Conservation (phyloP, 2,797 vertebrate genomes). For the Pseudochaenichthys georgianus region DNA sequence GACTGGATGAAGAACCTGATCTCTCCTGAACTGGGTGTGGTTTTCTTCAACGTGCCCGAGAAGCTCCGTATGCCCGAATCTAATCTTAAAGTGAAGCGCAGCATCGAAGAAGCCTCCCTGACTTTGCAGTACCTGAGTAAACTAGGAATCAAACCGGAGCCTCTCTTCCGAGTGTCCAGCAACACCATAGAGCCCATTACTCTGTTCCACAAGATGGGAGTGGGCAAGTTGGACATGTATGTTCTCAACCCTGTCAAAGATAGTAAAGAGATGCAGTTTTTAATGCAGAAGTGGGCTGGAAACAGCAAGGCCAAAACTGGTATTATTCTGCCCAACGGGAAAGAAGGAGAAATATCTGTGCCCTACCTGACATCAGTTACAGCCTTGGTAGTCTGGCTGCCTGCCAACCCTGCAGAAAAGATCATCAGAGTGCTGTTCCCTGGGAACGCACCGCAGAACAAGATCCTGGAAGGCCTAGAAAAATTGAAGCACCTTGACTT, state of each 20-base stretch:
- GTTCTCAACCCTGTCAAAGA: constrained; percentile 97
- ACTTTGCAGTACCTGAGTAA: constrained; percentile 94
- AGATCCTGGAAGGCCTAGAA: constrained; percentile 97
- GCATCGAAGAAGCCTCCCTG: constrained; percentile 96
- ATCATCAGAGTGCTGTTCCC: constrained; percentile 97
- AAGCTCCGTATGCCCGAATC: constrained; percentile 95
- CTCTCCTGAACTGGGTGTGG: constrained; percentile 96
- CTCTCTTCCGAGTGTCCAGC: constrained; percentile 93
- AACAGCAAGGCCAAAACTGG: constrained; percentile 99
- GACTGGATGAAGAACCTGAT: constrained; percentile 99
- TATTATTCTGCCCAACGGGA: constrained; percentile 93
- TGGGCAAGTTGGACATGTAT: constrained; percentile 97
- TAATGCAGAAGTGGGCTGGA: constrained; percentile 99
- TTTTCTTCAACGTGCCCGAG: constrained; percentile 98
- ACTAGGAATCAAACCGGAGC: constrained; percentile 93
- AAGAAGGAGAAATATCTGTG: constrained; percentile 98
- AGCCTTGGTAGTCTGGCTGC: constrained; percentile 97
- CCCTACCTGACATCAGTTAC: constrained; percentile 98
- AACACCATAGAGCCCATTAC: constrained; percentile 96
- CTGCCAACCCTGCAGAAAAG: constrained; percentile 94
- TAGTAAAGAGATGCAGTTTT: constrained; percentile 99
- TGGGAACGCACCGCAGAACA: constrained; percentile 98
- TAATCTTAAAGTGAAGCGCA: constrained; percentile 95
- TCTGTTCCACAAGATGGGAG: constrained; percentile 99
- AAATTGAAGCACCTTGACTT: constrained; percentile 97